Base-by-base conservation (phyloP, 2,888 invertebrate species). In the Euphydryas editha region DNA sequence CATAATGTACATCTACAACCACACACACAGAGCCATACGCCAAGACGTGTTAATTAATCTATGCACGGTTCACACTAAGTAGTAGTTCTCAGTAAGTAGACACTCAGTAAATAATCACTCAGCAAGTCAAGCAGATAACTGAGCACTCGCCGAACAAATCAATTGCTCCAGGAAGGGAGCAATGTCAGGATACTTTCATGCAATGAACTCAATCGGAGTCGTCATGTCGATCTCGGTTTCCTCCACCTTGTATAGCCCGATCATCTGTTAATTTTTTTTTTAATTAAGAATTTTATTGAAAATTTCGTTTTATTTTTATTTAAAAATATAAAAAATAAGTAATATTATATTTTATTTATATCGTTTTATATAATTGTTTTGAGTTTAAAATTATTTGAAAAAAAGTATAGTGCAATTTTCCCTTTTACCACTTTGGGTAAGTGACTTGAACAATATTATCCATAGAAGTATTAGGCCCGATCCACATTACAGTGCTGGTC, bases 161-260 rank as follows among this genome's bases (percentile, higher is more conserved):
- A 87, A 71, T 81, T 85, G 87, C 86, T 86, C 89, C 74, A 91
- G 70, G 64, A 92, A 74, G 0, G 88, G 87, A 81, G 91, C 92
- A 69, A 92, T 84, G 78, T 91, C 88, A 20, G 92, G 92, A 63
- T 88, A 91, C 80, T 91, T 94, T 95, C 95, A 98, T 92, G 97
- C 97, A 93, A 97, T 98, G 92, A 97, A 98, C 90, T 98, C 98
- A 77, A 95, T 95, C 92, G 97, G 98, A 83, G 96, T 96, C 79
- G 96, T 96, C 93, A 98, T 94, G 82, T 97, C 96, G 89, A 97
- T 97, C 84, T 98, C 98, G 75, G 96, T 94, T 85, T 98, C 98
- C 88, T 98, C 98, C 93, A 97, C 97, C 91, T 98, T 97, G 94
- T 98, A 98, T 95, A 97, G 96, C 86, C 98, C 98, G 87, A 98